Percentiles rank a stretch among this genome's conserved stretches.
These are phyloP conservation scores for Sceloporus undulatus DNA, from an alignment of 2,113 vertebrate genomes.

Conservation along the genomic window DNA sequence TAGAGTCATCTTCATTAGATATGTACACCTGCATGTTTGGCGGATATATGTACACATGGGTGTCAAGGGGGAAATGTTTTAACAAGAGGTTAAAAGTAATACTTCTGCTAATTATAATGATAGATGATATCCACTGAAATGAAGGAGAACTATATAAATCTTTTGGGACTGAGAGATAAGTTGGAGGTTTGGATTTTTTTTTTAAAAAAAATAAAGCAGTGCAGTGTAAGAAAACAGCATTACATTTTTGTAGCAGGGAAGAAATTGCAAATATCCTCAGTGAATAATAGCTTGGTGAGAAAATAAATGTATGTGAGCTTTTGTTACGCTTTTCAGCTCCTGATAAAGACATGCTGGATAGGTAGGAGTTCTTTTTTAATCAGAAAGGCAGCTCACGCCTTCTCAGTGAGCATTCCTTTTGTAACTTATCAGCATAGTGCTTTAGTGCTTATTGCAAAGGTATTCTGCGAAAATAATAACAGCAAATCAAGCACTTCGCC, in stretches of 20 bases:
- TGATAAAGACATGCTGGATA: conserved; percentile 50
- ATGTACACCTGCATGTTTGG: background rate
- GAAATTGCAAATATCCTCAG: background rate
- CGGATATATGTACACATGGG: background rate
- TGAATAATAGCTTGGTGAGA: conserved; percentile 26
- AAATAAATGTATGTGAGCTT: background rate
- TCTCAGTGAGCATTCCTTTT: conserved; percentile 45
- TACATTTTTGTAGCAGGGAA: background rate
- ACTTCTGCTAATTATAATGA: no score
- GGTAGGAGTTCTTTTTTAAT: conserved; percentile 14
- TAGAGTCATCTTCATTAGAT: background rate
- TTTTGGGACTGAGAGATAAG: background rate
- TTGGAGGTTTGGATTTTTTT: background rate
- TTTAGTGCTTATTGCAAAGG: background rate
- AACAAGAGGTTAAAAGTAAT: no score
- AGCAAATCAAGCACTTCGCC: background rate
- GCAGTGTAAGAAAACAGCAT: background rate
- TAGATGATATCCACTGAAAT: background rate
- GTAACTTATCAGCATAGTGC: background rate
- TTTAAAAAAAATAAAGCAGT: conserved; percentile 10
- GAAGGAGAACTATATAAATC: background rate
- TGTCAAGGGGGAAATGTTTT: background rate
- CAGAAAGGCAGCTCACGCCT: conserved; percentile 43
- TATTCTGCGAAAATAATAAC: background rate
- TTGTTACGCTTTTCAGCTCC: conserved; percentile 62